A percentile compares a stretch with the other conserved stretches of the same genome.
Conservation (phyloP, 2,888 invertebrate genomes). For the Sisyra terminalis region DNA sequence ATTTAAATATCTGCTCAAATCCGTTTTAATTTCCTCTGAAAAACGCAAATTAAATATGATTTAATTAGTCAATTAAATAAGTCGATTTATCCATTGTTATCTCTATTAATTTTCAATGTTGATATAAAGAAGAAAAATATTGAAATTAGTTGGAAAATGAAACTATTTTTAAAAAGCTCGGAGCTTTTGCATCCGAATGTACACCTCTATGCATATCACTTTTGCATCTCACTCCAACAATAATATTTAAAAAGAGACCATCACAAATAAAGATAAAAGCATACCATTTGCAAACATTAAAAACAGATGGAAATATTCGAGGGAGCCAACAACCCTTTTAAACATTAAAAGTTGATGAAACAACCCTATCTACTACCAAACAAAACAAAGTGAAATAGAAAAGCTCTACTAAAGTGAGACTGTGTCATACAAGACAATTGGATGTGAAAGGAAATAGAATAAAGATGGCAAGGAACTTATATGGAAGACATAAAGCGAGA, state of each 20-base stretch:
- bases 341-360: background rate
- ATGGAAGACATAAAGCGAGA: background rate
- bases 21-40: too few species aligned
- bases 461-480: background rate
- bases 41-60: too few species aligned
- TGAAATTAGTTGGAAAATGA: background rate
- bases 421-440: background rate
- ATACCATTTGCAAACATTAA: background rate
- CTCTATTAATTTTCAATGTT: too few species aligned
- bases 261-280: background rate
- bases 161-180: background rate
- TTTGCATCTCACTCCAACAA: background rate
- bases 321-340: conserved; percentile 1
- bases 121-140: background rate
- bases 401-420: background rate
- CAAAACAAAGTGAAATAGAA: too few species aligned
- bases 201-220: conserved; percentile 7
- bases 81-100: too few species aligned
- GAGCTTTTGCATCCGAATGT: conserved; percentile 4
- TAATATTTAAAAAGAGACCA: background rate
- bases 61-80: too few species aligned
- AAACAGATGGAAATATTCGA: background rate
- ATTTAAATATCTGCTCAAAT: too few species aligned
- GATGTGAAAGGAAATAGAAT: background rate
- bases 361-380: too few species aligned